A percentile compares a stretch with the other conserved stretches of the same genome.
phyloP scores from a whole-genome alignment of 2,888 invertebrate genomes.

The Lingula anatina region DNA sequence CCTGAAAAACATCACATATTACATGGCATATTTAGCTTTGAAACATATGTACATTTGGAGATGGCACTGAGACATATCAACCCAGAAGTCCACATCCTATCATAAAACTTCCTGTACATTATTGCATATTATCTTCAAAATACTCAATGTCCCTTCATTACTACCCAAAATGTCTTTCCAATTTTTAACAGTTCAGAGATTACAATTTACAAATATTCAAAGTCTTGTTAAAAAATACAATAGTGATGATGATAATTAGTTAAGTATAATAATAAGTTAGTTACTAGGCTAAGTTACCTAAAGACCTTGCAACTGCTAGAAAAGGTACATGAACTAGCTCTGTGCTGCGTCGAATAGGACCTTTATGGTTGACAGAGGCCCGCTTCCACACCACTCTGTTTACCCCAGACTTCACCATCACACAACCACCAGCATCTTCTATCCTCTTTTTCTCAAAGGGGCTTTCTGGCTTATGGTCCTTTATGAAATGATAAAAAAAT shows the following conservation, averaged over 20 bases:
- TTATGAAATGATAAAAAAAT: slow-evolving; percentile 5
- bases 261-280: too few species aligned
- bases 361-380: slow-evolving; percentile 64
- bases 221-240: too few species aligned
- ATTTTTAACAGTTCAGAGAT: too few species aligned
- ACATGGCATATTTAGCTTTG: not conserved
- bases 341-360: slow-evolving; percentile 84
- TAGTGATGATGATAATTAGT: too few species aligned
- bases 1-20: slow-evolving; percentile 55
- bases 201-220: too few species aligned
- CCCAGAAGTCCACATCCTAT: too few species aligned
- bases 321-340: slow-evolving; percentile 58
- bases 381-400: slow-evolving; percentile 96
- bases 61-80: too few species aligned
- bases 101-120: too few species aligned
- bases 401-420: slow-evolving; percentile 74
- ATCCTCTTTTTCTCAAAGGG: slow-evolving; percentile 78
- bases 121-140: too few species aligned
- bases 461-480: slow-evolving; percentile 94
- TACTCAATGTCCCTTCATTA: too few species aligned
- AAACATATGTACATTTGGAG: too few species aligned
- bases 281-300: slow-evolving; percentile 64
- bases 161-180: too few species aligned
- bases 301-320: slow-evolving; percentile 88
- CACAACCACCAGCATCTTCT: slow-evolving; percentile 55